These are phyloP conservation scores for Nycticorax nycticorax DNA, from an alignment of 2,113 vertebrate species.

Conservation along the genomic window DNA sequence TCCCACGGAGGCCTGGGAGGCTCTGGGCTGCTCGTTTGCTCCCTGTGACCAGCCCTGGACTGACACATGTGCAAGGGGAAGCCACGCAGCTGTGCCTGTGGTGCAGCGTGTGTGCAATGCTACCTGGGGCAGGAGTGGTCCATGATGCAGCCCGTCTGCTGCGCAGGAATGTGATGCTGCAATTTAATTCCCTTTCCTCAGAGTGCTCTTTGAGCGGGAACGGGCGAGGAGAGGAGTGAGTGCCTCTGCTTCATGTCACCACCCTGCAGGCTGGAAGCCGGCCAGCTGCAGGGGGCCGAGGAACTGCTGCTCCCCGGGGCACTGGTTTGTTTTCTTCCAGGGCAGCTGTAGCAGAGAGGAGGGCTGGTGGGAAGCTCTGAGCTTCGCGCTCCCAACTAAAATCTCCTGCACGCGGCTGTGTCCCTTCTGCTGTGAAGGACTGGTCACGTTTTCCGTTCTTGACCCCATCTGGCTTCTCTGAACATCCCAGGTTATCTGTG, in stretches of 20 bases:
- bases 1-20: background rate
- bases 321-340: background rate
- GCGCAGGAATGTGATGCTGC: rapidly evolving
- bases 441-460: background rate
- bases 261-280: background rate
- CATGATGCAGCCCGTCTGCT: background rate
- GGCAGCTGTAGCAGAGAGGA: rapidly evolving
- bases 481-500: background rate
- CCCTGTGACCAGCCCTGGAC: background rate
- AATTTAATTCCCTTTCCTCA: background rate
- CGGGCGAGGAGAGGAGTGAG: background rate
- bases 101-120: background rate
- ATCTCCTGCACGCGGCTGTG: background rate
- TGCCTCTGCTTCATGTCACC: background rate
- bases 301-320: background rate
- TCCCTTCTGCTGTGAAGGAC: background rate
- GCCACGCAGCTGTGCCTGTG: background rate
- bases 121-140: background rate
- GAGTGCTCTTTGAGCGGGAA: background rate
- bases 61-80: background rate
- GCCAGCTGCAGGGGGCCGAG: rapidly evolving
- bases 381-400: background rate
- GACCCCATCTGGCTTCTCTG: background rate
- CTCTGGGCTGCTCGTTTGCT: background rate
- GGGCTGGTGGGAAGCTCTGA: background rate